Base-by-base conservation (phyloP, 2,888 invertebrate species). In the Andrena flavipes region DNA sequence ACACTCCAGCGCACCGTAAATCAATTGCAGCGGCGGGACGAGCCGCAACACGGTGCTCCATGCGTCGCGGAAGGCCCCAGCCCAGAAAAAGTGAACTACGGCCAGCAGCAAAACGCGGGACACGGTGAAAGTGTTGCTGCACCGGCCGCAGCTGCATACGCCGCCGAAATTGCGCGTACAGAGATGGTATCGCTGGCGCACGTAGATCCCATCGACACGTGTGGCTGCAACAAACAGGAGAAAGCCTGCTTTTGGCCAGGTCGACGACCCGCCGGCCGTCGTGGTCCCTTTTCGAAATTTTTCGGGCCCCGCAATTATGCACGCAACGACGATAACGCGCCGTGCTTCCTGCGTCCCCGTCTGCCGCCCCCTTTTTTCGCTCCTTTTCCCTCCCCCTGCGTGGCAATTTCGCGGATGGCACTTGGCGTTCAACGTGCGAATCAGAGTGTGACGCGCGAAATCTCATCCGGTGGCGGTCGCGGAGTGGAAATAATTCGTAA, bases 381-480 rank as follows among this genome's bases (percentile, higher is more conserved):
- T 5, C 33, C 29, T 35, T 51, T 48, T 16, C 63, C 13, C 63
- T 29, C 54, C 63, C n/a, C 26, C 64, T 68, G 54, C 51, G 49
- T 23, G 23, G 63, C 68, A 59, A 42, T 51, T 48, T 68, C 48
- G 63, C 51, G 65, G 54, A 23, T 23, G 48, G 26, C 30, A 59
- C 30, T 13, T 56, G 23, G 23, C 67, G 23, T 67, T 48, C 26
- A 33, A 35, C 56, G 3, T n/a, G 13, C 23, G 70, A 71, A 71
- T 76, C 90, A 87, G 90, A 88, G 82, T 81, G 90, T 90, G 87
- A 74, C 76, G 71, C 80, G 73, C 82, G 70, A 78, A 88, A 77
- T 88, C 78, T 77, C 84, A 80, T 80, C 87, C 84, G 88, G 84
- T 74, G 71, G 72, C 62, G 42, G 42, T 1, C 42, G 83, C 59